phyloP scores from a whole-genome alignment of 2,888 invertebrate genomes.

The Eurytoma adleriae region DNA sequence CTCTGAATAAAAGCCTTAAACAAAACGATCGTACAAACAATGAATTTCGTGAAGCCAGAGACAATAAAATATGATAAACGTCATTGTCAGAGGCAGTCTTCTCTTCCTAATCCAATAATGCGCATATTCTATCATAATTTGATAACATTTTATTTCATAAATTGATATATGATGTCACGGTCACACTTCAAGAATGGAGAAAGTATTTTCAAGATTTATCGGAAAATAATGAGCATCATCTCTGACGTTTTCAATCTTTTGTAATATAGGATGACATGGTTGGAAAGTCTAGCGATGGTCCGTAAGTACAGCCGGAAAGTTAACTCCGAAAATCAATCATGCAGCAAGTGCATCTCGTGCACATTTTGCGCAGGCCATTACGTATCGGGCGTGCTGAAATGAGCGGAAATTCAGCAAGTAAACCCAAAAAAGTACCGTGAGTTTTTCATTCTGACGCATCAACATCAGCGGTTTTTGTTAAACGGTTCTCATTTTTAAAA shows the following conservation, averaged over 20 bases:
- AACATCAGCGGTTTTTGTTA: too few relatives aligned
- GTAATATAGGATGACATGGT: constrained; percentile 20
- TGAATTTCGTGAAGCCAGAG: constrained; percentile 67
- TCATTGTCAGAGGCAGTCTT: constrained; percentile 63
- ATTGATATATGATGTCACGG: too few relatives aligned
- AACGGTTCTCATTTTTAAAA: too few relatives aligned
- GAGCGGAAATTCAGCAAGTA: constrained; percentile 30
- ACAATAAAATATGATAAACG: constrained; percentile 73
- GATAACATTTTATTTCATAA: too few relatives aligned
- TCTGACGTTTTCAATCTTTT: background rate
- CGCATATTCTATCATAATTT: constrained; percentile 2
- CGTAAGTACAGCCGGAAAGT: constrained; percentile 32
- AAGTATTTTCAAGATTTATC: constrained; percentile 1
- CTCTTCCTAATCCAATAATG: constrained; percentile 59
- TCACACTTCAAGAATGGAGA: too few relatives aligned
- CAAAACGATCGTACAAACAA: constrained; percentile 68
- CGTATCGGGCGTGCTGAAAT: constrained; percentile 38
- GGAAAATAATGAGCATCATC: constrained; percentile 32
- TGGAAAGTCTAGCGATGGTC: constrained; percentile 38
- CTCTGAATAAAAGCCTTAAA: constrained; percentile 69
- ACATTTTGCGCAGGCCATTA: constrained; percentile 32
- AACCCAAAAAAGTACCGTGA: constrained; percentile 4
- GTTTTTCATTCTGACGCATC: too few relatives aligned
- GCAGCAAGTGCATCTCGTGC: constrained; percentile 47
- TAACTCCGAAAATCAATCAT: constrained; percentile 47